Conservation (phyloP, 2,888 invertebrate genomes). For the Limnephilus lunatus region DNA sequence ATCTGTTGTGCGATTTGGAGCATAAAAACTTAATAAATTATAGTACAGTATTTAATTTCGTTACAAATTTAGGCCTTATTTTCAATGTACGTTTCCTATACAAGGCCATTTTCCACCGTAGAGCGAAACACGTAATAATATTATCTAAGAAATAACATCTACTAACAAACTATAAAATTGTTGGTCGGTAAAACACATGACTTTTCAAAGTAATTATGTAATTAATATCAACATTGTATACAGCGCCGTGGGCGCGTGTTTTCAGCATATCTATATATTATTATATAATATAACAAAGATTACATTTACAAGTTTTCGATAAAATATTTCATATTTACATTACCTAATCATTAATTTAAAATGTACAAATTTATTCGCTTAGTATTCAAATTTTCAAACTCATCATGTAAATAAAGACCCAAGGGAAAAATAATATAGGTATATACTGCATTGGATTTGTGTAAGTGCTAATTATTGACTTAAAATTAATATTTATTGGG, state of each 20-base stretch:
- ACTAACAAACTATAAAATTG: not conserved
- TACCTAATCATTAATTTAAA: conserved; percentile 10
- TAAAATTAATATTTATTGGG: not conserved
- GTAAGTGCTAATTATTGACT: not conserved
- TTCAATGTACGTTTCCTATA: not conserved
- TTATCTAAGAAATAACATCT: conserved; percentile 11
- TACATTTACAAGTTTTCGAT: conserved; percentile 19
- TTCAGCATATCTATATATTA: not conserved
- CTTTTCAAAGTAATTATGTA: not conserved
- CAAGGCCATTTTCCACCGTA: not conserved
- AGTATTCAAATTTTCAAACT: conserved; percentile 7
- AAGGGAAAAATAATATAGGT: not conserved
- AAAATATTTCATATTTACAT: conserved; percentile 39
- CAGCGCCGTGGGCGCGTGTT: not conserved
- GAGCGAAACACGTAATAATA: conserved; percentile 8
- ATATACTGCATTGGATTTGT: not conserved
- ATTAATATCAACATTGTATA: conserved; percentile 19
- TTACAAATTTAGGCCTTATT: not conserved
- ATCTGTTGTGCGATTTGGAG: not conserved
- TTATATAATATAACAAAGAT: conserved; percentile 40
- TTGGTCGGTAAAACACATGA: conserved; percentile 37
- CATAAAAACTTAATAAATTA: not conserved
- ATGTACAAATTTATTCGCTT: conserved; percentile 34
- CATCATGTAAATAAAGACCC: not conserved
- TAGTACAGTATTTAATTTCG: not conserved